These are phyloP conservation scores for Psephotus haematonotus DNA, from an alignment of 2,113 vertebrate genomes.

Conservation along the genomic window DNA sequence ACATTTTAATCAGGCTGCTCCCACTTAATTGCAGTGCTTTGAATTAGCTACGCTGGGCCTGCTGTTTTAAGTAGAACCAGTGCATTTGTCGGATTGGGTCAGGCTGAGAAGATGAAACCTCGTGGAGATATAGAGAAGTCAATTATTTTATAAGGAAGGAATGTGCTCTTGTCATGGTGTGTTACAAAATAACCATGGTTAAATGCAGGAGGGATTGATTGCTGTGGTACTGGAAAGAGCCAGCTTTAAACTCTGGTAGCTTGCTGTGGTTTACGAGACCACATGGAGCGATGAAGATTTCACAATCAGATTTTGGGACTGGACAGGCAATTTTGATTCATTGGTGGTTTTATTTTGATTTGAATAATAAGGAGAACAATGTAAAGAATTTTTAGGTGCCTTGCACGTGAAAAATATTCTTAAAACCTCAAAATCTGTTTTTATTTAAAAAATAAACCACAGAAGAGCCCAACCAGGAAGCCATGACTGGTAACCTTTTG, in stretches of 20 bases:
- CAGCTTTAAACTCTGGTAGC: neutral
- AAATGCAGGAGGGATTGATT: neutral
- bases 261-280: constrained; percentile 22
- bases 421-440: neutral
- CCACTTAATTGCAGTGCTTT: constrained; percentile 58
- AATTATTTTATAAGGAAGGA: constrained; percentile 33
- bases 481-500: neutral
- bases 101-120: constrained; percentile 43
- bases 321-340: neutral
- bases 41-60: neutral
- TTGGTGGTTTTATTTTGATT: neutral
- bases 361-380: neutral
- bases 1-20: constrained; percentile 65
- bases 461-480: neutral
- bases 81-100: constrained; percentile 16
- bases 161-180: constrained; percentile 6
- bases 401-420: neutral
- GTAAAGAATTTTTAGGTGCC: neutral
- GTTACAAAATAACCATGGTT: neutral
- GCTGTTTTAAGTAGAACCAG: constrained; percentile 40
- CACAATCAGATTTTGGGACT: neutral
- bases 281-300: neutral
- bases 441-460: neutral
- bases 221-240: neutral
- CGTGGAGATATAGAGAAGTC: neutral